Evolutionary conservation across 1,140 invertebrate genomes (phyloP), one percentile per base, ranked within the genome.

Genomic region (Caerostris extrusa): DNA sequence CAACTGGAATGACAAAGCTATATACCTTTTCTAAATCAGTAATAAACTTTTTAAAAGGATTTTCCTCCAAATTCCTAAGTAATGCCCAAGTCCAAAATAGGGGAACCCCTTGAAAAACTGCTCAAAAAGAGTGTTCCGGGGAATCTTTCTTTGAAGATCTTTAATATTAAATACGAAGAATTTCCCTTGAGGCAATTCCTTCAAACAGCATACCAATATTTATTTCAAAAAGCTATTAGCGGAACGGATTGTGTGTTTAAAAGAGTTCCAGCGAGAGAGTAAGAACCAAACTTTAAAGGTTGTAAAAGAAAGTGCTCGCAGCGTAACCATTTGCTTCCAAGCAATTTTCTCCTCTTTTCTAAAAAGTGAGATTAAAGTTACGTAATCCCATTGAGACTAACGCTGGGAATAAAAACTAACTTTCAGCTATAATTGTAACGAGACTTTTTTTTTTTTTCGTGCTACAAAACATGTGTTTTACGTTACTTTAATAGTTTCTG

Each of bases 21-120:
- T 64, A 5, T n/a, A n/a, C n/a, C 14, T 1, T 8, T 53, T 77
- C 19, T 50, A 77, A 77, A 77, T 77, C 69, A 50, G 34, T 77
- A 77, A 53, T 77, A 77, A 10, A 77, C 69, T n/a, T n/a, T 34
- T 77, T 77, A 77, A 61, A 77, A 77, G 69, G 50, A 77, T 77
- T 34, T 10, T 77, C 8, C 50, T 77, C 2, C 19, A 50, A 77
- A 77, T 50, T 53, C 69, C 69, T 12, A 12, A n/a, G n/a, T n/a
- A 10, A 7, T 5, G 34, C 50, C 12, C 34, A 77, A 7, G 10
- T 77, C 50, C 14, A 77, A 34, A 77, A 34, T n/a, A n/a, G 50
- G 50, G n/a, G 61, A 53, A 77, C 10, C n/a, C n/a, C n/a, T n/a
- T 10, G 34, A 8, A 77, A 10, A 50, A 50, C 3, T 12, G 19